Evolutionary conservation across 2,888 invertebrate species (phyloP).

Genomic region (Drosophila sordidula): DNA sequence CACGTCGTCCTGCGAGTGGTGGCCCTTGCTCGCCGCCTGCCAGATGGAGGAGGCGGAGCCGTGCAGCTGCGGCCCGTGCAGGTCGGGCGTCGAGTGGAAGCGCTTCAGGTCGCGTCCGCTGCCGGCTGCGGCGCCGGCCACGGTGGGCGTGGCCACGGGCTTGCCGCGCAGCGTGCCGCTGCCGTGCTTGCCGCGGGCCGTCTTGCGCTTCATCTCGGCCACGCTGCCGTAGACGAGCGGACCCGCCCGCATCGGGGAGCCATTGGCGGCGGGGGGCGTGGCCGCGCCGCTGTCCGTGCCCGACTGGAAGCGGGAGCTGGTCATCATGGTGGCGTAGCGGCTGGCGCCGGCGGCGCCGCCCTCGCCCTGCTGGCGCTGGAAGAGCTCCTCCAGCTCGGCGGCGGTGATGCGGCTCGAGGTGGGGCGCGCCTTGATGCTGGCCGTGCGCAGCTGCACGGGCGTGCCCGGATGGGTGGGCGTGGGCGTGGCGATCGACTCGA

Average conservation of each 20-base stretch:
- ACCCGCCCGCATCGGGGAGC: conserved; percentile 87
- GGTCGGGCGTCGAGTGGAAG: conserved; percentile 96
- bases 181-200: conserved; percentile 87
- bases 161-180: conserved; percentile 84
- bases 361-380: conserved; percentile 92
- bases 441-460: conserved; percentile 92
- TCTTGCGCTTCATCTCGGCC: conserved; percentile 96
- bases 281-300: conserved; percentile 86
- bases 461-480: conserved; percentile 87
- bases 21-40: conserved; percentile 85
- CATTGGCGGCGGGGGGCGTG: conserved; percentile 87
- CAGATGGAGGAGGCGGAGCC: conserved; percentile 84
- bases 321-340: conserved; percentile 88
- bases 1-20: conserved; percentile 90
- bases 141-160: conserved; percentile 84
- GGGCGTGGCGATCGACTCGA: conserved; percentile 90
- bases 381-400: conserved; percentile 95
- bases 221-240: conserved; percentile 95
- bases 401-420: conserved; percentile 95
- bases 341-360: conserved; percentile 86
- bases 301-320: conserved; percentile 91
- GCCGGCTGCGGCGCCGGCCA: conserved; percentile 67
- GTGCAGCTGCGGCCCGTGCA: conserved; percentile 86
- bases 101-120: conserved; percentile 87
- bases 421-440: conserved; percentile 95